Evolutionary conservation across 2,113 vertebrate genomes (phyloP).

Genomic region (Heterotis niloticus): DNA sequence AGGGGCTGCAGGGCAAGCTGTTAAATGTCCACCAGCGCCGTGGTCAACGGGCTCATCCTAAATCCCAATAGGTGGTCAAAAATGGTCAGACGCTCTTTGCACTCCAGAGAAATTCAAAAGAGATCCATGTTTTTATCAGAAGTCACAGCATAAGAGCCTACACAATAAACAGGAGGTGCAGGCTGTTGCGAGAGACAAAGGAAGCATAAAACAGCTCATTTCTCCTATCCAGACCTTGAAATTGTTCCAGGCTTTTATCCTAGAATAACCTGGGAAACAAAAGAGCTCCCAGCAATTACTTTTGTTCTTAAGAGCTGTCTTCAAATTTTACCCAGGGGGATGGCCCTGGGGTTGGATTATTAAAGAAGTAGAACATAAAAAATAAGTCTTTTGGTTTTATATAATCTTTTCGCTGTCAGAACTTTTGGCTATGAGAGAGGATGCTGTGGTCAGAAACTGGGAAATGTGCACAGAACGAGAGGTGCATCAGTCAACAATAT

Average conservation of each 20-base stretch:
- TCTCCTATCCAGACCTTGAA: conserved; percentile 31
- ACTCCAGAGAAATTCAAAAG: neutral
- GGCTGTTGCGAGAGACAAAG: conserved; percentile 26
- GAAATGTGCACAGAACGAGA: conserved; percentile 1
- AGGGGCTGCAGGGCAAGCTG: conserved; percentile 46
- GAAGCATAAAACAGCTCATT: conserved; percentile 33
- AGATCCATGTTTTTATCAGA: conserved; percentile 43
- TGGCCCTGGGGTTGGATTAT: conserved; percentile 43
- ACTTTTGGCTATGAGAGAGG: conserved; percentile 9
- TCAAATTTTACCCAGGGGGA: conserved; percentile 38
- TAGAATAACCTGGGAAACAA: conserved; percentile 43
- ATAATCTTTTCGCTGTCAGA: neutral
- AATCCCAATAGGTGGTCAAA: neutral
- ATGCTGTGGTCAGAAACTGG: neutral
- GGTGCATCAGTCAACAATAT: neutral
- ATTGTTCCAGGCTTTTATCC: conserved; percentile 49
- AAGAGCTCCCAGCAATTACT: conserved; percentile 45
- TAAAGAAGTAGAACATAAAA: conserved; percentile 37
- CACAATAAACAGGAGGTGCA: neutral
- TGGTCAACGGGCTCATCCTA: conserved; percentile 26
- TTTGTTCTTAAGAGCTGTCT: conserved; percentile 36
- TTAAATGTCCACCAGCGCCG: conserved; percentile 35
- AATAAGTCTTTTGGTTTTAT: conserved; percentile 7
- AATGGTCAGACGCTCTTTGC: neutral
- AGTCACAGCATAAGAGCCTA: neutral